Conservation (phyloP, 2,888 invertebrate genomes). For the Caenorhabditis sp. region DNA sequence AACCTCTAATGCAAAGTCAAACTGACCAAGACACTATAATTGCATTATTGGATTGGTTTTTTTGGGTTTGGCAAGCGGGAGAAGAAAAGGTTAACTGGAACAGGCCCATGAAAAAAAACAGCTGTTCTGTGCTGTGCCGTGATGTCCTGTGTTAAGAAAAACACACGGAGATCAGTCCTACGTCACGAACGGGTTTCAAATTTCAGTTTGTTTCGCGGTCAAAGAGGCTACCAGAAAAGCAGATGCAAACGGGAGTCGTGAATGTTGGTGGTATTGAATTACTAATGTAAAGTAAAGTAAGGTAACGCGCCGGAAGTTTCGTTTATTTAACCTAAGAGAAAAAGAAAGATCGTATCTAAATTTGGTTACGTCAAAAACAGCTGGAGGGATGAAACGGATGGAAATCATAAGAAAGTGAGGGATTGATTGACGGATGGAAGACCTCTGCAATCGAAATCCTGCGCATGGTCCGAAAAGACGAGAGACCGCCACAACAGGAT, state of each 20-base stretch:
- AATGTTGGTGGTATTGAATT: slow-evolving; percentile 42
- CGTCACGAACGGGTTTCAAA: slow-evolving; percentile 48
- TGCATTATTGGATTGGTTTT: slow-evolving; percentile 44
- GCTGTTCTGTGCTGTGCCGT: background rate
- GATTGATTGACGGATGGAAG: background rate
- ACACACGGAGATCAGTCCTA: slow-evolving; percentile 8
- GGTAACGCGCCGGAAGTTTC: slow-evolving; percentile 24
- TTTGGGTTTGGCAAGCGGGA: background rate
- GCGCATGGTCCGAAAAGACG: slow-evolving; percentile 1
- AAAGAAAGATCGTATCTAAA: slow-evolving; percentile 33
- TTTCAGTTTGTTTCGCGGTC: slow-evolving; percentile 26
- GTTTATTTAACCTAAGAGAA: too few species aligned
- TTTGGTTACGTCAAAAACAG: slow-evolving; percentile 18
- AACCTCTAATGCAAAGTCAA: slow-evolving; percentile 45
- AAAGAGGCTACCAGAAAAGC: too few species aligned
- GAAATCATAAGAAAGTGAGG: background rate
- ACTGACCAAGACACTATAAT: slow-evolving; percentile 48
- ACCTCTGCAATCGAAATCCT: too few species aligned
- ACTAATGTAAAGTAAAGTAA: slow-evolving; percentile 50
- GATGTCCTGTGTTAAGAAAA: slow-evolving; percentile 33
- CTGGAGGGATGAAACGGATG: background rate
- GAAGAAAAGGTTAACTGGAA: slow-evolving; percentile 21
- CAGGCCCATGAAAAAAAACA: background rate
- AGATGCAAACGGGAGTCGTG: slow-evolving; percentile 9
- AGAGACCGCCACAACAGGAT: slow-evolving; percentile 4